Base-by-base conservation (phyloP, 2,888 invertebrate genomes). In the Heliconius sara region DNA sequence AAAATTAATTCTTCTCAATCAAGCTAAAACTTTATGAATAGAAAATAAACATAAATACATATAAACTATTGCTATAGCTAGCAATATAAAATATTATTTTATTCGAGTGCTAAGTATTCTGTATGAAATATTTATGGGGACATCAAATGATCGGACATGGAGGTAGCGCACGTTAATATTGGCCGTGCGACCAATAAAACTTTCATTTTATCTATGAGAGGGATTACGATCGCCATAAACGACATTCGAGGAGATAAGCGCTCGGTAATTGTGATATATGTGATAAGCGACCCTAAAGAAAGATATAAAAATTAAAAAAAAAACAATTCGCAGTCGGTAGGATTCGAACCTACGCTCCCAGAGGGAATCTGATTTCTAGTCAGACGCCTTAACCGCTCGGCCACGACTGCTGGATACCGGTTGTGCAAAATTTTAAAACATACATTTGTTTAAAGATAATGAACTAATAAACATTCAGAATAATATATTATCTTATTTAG, bases 301-400 rank as follows among this genome's bases (percentile, higher is more conserved):
- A 30, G 6, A 52, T 25, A 63, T 22, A 68, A 43, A 43, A n/a
- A 68, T n/a, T 60, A 43, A 10, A 65, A 76, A n/a, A 65, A 76
- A 60, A 27, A 78, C 7, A 16, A 39, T 78, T 73, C 97, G 97
- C 97, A 97, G 97, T 96, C 97, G 97, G 97, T 97, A 97, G 97
- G 97, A 97, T 97, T 97, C 97, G 97, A 97, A 97, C 97, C 97
- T 97, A 97, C 97, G 97, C 97, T 97, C 97, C 97, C 97, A 97
- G 97, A 97, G 97, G 97, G 97, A 97, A 97, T 97, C 97, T 97
- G 97, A 97, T 97, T 97, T 97, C 97, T 96, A 97, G 97, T 97
- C 97, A 97, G 97, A 97, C 97, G 97, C 97, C 97, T 97, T 97
- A 97, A 97, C 97, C 97, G 97, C 97, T 97, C 97, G 97, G 97